Evolutionary conservation across 2,888 invertebrate genomes (phyloP).

Genomic region (Xylocampa areola): DNA sequence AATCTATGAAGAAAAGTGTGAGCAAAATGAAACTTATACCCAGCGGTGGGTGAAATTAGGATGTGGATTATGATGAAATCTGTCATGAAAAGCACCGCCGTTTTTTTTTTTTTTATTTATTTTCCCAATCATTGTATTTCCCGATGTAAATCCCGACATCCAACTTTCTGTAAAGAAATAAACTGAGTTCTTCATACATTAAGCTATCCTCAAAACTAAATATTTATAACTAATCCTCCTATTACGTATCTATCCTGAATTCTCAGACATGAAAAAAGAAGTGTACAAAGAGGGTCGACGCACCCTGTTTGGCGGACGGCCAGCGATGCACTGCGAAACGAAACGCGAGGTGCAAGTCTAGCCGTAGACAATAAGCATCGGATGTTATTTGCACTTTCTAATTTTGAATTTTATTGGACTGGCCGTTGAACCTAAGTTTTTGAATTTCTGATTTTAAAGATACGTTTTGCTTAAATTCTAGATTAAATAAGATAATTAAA

Average conservation of each 20-base stretch:
- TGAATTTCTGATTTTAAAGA: not conserved
- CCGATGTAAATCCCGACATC: slow-evolving; percentile 19
- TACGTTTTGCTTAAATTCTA: too few species aligned
- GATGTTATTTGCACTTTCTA: slow-evolving; percentile 48
- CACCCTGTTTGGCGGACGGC: slow-evolving; percentile 73
- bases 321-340: slow-evolving; percentile 68
- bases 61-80: too few species aligned
- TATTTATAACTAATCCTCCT: slow-evolving; percentile 46
- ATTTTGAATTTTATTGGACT: slow-evolving; percentile 45
- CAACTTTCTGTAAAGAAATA: slow-evolving; percentile 20
- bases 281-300: slow-evolving; percentile 67
- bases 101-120: too few species aligned
- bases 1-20: too few species aligned
- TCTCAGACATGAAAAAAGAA: slow-evolving; percentile 66
- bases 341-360: slow-evolving; percentile 63
- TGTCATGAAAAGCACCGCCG: too few species aligned
- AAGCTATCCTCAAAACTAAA: slow-evolving; percentile 28
- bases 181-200: slow-evolving; percentile 38
- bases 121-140: too few species aligned
- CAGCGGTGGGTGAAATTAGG: too few species aligned
- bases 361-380: slow-evolving; percentile 68
- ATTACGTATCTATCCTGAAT: slow-evolving; percentile 54
- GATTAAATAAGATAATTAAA: too few species aligned
- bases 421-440: too few species aligned
- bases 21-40: too few species aligned